A percentile compares a stretch with the other conserved stretches of the same genome.
phyloP scores from a whole-genome alignment of 2,888 invertebrate species.

The Pristionchus maxplancki region DNA sequence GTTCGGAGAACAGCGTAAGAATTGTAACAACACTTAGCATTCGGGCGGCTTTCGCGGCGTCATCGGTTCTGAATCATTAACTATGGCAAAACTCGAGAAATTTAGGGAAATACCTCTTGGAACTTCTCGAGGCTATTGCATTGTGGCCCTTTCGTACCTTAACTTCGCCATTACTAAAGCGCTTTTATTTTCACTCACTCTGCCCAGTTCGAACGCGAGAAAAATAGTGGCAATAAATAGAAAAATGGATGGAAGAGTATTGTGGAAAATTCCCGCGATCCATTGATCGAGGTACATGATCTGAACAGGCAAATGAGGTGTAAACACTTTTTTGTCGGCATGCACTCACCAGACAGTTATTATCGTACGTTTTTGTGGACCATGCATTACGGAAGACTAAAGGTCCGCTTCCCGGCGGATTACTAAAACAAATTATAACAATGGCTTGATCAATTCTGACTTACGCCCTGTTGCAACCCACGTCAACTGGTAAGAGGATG shows the following conservation, averaged over 20 bases:
- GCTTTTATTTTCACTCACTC: background rate
- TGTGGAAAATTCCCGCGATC: background rate
- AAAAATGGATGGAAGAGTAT: background rate
- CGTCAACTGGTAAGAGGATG: background rate
- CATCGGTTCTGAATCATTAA: background rate
- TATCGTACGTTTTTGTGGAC: background rate
- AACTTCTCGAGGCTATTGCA: background rate
- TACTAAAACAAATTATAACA: background rate
- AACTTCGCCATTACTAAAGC: too few species aligned
- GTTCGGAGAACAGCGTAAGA: background rate
- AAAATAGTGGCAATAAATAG: background rate
- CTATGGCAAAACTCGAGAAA: background rate
- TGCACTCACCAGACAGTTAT: background rate
- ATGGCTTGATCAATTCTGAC: background rate
- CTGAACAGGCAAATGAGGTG: background rate
- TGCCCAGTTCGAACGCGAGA: background rate
- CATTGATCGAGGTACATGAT: background rate
- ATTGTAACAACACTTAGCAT: background rate
- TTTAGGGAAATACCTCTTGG: background rate
- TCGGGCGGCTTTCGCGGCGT: background rate
- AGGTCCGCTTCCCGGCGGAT: background rate
- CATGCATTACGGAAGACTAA: background rate
- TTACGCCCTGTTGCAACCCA: background rate
- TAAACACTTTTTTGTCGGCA: background rate
- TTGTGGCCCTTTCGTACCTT: background rate